Conservation (phyloP, 2,113 vertebrate species). For the Bagarius yarrelli region DNA sequence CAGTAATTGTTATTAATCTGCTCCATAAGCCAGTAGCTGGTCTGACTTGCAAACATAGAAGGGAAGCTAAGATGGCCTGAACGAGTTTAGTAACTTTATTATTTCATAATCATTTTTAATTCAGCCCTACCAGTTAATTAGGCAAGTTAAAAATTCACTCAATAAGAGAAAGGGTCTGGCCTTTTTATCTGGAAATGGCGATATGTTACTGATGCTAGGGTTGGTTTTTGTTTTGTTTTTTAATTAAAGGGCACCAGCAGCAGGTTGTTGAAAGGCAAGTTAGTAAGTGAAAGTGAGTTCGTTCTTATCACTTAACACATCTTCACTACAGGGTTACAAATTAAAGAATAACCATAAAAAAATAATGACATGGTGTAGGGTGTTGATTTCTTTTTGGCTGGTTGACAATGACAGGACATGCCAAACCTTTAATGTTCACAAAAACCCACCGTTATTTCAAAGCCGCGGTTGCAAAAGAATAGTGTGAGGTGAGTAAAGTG, state of each 20-base stretch:
- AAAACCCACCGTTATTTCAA: not conserved
- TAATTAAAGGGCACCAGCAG: not conserved
- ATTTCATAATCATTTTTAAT: not conserved
- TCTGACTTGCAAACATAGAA: slow-evolving; percentile 28
- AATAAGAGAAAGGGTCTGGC: not conserved
- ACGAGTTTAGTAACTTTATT: not conserved
- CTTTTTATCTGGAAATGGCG: not conserved
- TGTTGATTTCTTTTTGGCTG: not conserved
- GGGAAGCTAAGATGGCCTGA: not conserved
- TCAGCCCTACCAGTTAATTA: not conserved
- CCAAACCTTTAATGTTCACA: not conserved
- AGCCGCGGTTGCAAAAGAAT: not conserved
- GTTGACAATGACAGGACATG: not conserved
- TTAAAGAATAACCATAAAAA: not conserved
- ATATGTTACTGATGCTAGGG: not conserved
- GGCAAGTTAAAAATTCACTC: not conserved
- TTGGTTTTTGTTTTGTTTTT: slow-evolving; percentile 8
- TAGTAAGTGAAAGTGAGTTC: not conserved
- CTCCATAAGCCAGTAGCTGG: slow-evolving; percentile 47
- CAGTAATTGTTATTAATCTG: slow-evolving; percentile 56
- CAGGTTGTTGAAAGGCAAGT: not conserved
- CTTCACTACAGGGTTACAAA: not conserved
- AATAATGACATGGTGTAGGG: not conserved
- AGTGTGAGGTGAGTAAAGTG: not conserved
- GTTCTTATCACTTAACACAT: not conserved